phyloP scores from a whole-genome alignment of 2,797 vertebrate genomes.

The Neopelma chrysocephalum region DNA sequence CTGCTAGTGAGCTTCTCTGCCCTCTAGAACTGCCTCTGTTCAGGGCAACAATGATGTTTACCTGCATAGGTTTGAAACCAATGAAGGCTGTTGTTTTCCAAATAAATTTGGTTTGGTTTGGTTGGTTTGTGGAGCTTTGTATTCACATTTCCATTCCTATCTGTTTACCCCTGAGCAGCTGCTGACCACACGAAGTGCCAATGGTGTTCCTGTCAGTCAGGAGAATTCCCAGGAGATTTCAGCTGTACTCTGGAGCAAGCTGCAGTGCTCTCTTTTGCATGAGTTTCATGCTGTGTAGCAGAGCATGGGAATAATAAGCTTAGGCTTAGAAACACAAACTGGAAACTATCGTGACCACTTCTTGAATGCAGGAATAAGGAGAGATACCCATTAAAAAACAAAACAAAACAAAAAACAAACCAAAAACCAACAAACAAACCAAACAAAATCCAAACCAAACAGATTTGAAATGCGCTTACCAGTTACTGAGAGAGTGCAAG shows the following conservation, averaged over 20 bases:
- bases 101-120: not conserved
- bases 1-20: not conserved
- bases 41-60: not conserved
- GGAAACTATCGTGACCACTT: not conserved
- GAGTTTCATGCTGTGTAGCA: not conserved
- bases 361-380: not conserved
- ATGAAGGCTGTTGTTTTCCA: not conserved
- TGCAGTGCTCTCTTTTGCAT: not conserved
- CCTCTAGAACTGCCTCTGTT: not conserved
- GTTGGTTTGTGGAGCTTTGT: not conserved
- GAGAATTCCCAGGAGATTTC: not conserved
- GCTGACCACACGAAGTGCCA: not conserved
- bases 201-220: not conserved
- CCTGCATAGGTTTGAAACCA: not conserved
- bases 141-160: not conserved
- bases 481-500: not conserved
- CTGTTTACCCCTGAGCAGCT: not conserved
- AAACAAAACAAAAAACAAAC: no score
- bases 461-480: not conserved
- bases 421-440: not conserved
- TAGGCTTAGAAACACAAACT: not conserved
- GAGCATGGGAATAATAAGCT: not conserved
- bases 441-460: not conserved
- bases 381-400: not conserved
- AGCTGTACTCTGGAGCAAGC: not conserved